These are phyloP conservation scores for Dicrostonyx torquatus DNA, from an alignment of 2,797 vertebrate species.

Conservation along the genomic window DNA sequence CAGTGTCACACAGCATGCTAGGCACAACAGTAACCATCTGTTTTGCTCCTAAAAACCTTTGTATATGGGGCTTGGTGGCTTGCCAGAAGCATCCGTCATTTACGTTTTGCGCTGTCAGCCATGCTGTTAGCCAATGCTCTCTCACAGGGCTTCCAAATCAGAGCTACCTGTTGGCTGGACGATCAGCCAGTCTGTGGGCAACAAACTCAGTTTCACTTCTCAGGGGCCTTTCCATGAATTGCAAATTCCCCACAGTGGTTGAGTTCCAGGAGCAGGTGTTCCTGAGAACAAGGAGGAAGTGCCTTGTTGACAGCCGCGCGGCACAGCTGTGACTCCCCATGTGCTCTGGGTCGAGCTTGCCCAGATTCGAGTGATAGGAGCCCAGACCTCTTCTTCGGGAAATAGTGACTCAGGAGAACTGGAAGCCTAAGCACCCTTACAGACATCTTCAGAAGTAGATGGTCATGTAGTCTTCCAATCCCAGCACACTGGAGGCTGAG, in stretches of 20 bases:
- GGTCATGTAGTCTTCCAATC: neutral
- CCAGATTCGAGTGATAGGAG: neutral
- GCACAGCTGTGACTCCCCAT: neutral
- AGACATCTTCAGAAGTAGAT: neutral
- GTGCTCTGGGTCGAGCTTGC: neutral
- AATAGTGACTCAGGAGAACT: neutral
- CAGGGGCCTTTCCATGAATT: neutral
- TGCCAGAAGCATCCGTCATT: neutral
- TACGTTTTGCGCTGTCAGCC: neutral
- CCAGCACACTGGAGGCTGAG: neutral
- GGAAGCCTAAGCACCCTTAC: neutral
- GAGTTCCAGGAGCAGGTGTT: conserved; percentile 16
- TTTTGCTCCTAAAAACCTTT: neutral
- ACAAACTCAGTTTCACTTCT: conserved; percentile 1
- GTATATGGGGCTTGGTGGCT: neutral
- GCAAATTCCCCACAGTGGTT: neutral
- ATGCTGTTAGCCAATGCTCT: neutral
- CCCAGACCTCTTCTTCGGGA: neutral
- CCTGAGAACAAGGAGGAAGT: conserved; percentile 21
- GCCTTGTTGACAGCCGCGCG: neutral
- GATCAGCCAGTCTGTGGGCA: neutral
- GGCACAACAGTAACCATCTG: neutral
- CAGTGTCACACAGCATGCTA: neutral
- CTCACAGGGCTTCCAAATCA: neutral
- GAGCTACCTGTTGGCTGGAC: neutral